Percentiles rank a stretch among this genome's conserved stretches.
Evolutionary conservation across 2,797 vertebrate species (phyloP).

Genomic region (Catharus ustulatus): DNA sequence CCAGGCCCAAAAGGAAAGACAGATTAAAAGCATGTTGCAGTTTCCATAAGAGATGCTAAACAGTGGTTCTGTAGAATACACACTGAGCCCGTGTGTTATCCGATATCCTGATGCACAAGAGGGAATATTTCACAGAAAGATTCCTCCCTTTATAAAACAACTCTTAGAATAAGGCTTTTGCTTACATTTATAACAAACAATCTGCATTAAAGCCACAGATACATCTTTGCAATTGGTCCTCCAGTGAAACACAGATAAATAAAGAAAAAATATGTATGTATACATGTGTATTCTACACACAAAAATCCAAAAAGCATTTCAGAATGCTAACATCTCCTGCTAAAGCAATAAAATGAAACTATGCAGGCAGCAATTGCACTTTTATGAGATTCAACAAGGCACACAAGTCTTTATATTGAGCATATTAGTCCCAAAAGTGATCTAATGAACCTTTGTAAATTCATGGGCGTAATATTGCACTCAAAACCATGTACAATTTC

Average conservation of each 20-base stretch:
- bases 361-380: not conserved
- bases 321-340: not conserved
- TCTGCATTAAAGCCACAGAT: not conserved
- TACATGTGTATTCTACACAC: not conserved
- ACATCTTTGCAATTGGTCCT: not conserved
- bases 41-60: not conserved
- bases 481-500: not conserved
- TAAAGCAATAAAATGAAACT: not conserved
- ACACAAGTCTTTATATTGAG: not conserved
- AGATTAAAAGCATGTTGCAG: not conserved
- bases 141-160: not conserved
- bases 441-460: not conserved
- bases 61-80: not conserved
- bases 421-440: not conserved
- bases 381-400: not conserved
- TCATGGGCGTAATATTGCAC: rapidly evolving
- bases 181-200: not conserved
- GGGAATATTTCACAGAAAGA: not conserved
- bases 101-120: not conserved
- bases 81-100: not conserved
- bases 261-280: not conserved
- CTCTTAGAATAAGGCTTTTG: not conserved
- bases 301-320: not conserved
- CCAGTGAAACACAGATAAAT: not conserved
- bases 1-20: not conserved